Percentiles rank a stretch among this genome's conserved stretches.
Evolutionary conservation across 2,113 vertebrate species (phyloP).

Genomic region (Vicugna pacos): DNA sequence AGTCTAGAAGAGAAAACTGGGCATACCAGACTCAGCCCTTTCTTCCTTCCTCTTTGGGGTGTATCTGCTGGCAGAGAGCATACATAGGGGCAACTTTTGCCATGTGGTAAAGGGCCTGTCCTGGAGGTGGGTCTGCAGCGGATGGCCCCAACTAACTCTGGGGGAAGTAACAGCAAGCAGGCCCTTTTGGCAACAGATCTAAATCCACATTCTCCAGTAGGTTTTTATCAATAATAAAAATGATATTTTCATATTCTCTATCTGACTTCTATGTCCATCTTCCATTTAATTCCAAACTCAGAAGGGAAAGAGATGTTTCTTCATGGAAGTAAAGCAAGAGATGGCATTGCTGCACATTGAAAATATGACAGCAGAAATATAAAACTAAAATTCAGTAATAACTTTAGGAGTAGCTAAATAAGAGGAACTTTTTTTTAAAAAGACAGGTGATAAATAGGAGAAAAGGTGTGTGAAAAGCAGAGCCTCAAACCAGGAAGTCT

Average conservation of each 20-base stretch:
- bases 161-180: neutral
- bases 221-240: constrained; percentile 26
- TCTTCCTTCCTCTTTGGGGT: neutral
- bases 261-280: neutral
- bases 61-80: neutral
- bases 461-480: neutral
- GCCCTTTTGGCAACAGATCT: neutral
- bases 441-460: neutral
- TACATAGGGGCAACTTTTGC: neutral
- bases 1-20: neutral
- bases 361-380: neutral
- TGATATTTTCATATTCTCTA: neutral
- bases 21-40: neutral
- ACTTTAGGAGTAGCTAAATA: neutral
- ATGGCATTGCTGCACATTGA: neutral
- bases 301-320: neutral
- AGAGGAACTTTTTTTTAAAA: neutral
- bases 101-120: neutral
- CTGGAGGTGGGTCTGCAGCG: neutral
- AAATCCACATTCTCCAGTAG: neutral
- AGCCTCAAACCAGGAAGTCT: neutral
- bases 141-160: neutral
- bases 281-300: neutral
- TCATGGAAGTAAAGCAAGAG: neutral
- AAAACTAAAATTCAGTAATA: neutral